Evolutionary conservation across 2,797 vertebrate genomes (phyloP), one percentile per base, ranked within the genome.

Genomic region (Lycodopsis pacificus): DNA sequence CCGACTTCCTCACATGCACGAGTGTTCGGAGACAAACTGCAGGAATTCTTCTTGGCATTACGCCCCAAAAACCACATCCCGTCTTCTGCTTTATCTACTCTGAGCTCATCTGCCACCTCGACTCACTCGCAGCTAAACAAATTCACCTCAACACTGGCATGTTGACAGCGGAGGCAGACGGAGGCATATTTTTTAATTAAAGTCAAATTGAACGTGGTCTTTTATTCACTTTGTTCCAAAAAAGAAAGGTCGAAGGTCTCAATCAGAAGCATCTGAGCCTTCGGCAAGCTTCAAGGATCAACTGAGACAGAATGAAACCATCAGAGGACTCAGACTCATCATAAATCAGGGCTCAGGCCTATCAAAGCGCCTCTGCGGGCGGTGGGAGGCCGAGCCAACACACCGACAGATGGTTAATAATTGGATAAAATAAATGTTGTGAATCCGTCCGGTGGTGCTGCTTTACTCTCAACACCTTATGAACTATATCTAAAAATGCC

Each of bases 341-440:
- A 65, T 67, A 46, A 70, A 76, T 59, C 0, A 70, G 34, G n/a
- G 2, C 13, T 56, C 20, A n/a, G 40, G 6, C 58, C 30, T 58
- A 64, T 68, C 65, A 69, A 64, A 69, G 44, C 1, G 0, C 27
- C 46, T 51, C 51, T n/a, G 10, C 0, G 0, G 48, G 3, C 17
- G 30, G 7, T 25, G 19, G 56, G 25, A 13, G 7, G 1, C 10
- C 25, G n/a, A 38, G 44, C 25, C 38, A 59, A 65, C 53, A 79
- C 65, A 83, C 42, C 17, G 30, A 34, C 25, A 1, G 40, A 34
- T 25, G 58, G 42, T 61, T 78, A 44, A 85, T 78, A 44, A 85
- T 46, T 73, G 73, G 63, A 51, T 14, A n/a, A 49, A 11, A 48
- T 10, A n/a, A 69, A 62, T 42, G 40, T 38, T n/a, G 9, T 12